Conservation (phyloP, 2,888 invertebrate genomes). For the Limenitis arthemis region DNA sequence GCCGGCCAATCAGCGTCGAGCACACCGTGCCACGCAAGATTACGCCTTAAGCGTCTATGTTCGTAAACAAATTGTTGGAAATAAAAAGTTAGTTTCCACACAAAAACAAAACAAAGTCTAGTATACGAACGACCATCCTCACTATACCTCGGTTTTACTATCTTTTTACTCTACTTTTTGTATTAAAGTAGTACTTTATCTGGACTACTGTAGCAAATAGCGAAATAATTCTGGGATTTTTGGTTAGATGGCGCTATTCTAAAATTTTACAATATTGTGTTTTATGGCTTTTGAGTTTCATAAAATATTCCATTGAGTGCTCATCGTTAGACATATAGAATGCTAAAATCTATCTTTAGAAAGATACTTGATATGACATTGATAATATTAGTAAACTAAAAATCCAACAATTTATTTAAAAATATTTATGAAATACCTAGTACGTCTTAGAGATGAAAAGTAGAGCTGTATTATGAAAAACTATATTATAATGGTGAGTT, state of each 20-base stretch:
- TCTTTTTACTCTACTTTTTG: not conserved
- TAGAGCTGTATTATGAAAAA: no score
- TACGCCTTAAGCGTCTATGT: slow-evolving; percentile 31
- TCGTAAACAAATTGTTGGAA: slow-evolving; percentile 5
- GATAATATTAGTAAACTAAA: no score
- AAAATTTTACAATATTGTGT: not conserved
- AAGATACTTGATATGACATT: no score
- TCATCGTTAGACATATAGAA: no score
- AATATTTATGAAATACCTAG: no score
- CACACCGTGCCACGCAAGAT: slow-evolving; percentile 38
- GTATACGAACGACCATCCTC: not conserved
- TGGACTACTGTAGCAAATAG: slow-evolving; percentile 6
- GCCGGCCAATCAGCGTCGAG: slow-evolving; percentile 58
- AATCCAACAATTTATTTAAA: no score
- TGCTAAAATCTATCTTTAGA: not conserved
- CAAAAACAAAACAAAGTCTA: not conserved
- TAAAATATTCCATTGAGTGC: not conserved
- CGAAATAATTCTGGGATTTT: slow-evolving; percentile 46
- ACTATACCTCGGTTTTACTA: not conserved
- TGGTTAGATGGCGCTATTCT: slow-evolving; percentile 59
- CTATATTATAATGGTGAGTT: no score
- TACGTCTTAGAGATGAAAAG: no score
- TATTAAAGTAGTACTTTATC: not conserved
- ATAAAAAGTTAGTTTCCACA: not conserved
- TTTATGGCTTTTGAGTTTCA: not conserved